These are phyloP conservation scores for Takifugu bimaculatus DNA, from an alignment of 2,113 vertebrate genomes.

Conservation along the genomic window DNA sequence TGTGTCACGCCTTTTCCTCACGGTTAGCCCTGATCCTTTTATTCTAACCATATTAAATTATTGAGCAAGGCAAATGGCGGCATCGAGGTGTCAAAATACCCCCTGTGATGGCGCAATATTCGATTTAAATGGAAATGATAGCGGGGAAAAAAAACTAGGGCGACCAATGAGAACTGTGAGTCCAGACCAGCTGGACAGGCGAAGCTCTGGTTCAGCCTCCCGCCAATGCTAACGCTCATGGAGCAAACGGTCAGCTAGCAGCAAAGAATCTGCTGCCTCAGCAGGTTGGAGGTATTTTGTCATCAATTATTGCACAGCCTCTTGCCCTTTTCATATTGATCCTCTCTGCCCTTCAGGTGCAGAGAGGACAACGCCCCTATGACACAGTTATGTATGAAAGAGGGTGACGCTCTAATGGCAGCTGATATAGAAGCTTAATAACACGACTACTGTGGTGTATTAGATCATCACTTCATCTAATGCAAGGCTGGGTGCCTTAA, in stretches of 20 bases:
- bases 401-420: background rate
- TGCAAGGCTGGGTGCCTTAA: slow-evolving; percentile 18
- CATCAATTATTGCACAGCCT: slow-evolving; percentile 58
- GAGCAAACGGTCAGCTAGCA: slow-evolving; percentile 51
- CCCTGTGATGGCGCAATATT: slow-evolving; percentile 42
- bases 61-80: slow-evolving; percentile 24
- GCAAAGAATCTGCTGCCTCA: slow-evolving; percentile 63
- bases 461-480: too few species aligned
- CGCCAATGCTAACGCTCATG: slow-evolving; percentile 50
- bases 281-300: slow-evolving; percentile 62
- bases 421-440: background rate
- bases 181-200: slow-evolving; percentile 48
- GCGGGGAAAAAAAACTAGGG: slow-evolving; percentile 21
- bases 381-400: slow-evolving; percentile 24
- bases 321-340: slow-evolving; percentile 63
- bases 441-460: too few species aligned
- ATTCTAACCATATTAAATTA: slow-evolving; percentile 36
- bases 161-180: slow-evolving; percentile 52
- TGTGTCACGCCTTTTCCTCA: slow-evolving; percentile 45
- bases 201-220: slow-evolving; percentile 31
- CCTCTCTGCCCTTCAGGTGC: slow-evolving; percentile 38
- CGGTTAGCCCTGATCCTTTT: slow-evolving; percentile 52
- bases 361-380: slow-evolving; percentile 34
- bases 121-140: slow-evolving; percentile 78
- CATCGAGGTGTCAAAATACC: slow-evolving; percentile 41